These are phyloP conservation scores for Pachliopta kotzebuea DNA, from an alignment of 2,888 invertebrate genomes.

Conservation along the genomic window DNA sequence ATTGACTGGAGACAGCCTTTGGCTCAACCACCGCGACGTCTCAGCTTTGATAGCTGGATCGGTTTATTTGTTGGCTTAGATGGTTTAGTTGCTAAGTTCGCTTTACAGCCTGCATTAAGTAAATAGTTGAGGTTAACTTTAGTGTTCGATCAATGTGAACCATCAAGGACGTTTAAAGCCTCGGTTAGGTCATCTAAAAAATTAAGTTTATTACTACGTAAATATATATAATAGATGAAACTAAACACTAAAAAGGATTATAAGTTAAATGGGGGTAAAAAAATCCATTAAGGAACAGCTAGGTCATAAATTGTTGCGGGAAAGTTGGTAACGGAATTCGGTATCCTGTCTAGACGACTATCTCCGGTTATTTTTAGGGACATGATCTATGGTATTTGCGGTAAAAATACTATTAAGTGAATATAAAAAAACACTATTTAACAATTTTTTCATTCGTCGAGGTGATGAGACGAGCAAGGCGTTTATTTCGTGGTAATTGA, in stretches of 20 bases:
- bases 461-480: too few relatives aligned
- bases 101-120: slow-evolving; percentile 15
- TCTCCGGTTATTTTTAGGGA: neutral
- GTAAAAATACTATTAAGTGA: neutral
- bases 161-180: neutral
- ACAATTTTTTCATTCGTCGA: too few relatives aligned
- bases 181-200: neutral
- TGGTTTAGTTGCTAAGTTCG: slow-evolving; percentile 4
- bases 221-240: too few relatives aligned
- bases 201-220: neutral
- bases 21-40: slow-evolving; percentile 25
- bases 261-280: neutral
- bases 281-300: neutral
- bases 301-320: slow-evolving; percentile 14
- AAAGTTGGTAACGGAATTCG: slow-evolving; percentile 15
- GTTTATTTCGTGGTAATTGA: too few relatives aligned
- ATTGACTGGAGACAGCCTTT: slow-evolving; percentile 30
- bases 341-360: slow-evolving; percentile 27
- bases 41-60: slow-evolving; percentile 20
- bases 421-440: neutral
- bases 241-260: neutral
- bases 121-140: slow-evolving; percentile 12
- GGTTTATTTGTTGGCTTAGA: slow-evolving; percentile 24
- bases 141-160: neutral
- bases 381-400: slow-evolving; percentile 3